phyloP scores from a whole-genome alignment of 2,113 vertebrate genomes.

The Campylomormyrus tamandua region DNA sequence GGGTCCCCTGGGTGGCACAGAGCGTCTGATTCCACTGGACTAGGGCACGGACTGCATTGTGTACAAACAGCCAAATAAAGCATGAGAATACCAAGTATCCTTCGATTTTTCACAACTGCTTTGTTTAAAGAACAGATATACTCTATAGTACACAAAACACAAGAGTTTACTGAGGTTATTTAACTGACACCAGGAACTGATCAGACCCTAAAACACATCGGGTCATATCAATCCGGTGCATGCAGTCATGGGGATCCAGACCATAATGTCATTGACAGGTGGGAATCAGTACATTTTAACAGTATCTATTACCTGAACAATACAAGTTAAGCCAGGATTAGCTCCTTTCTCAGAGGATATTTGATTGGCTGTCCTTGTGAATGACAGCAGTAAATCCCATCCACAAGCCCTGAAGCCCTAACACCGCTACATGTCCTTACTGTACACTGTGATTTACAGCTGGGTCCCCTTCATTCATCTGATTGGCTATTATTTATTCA shows the following conservation, averaged over 20 bases:
- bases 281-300: neutral
- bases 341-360: constrained; percentile 54
- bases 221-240: neutral
- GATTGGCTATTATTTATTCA: neutral
- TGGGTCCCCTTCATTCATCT: neutral
- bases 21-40: neutral
- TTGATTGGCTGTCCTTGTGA: neutral
- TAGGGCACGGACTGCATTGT: neutral
- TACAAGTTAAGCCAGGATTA: neutral
- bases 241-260: neutral
- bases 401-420: neutral
- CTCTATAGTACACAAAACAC: neutral
- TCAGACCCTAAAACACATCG: neutral
- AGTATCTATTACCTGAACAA: neutral
- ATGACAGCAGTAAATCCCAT: neutral
- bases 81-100: neutral
- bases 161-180: neutral
- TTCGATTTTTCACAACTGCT: neutral
- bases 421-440: neutral
- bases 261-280: neutral
- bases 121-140: neutral
- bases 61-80: neutral
- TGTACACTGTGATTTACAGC: neutral
- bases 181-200: neutral
- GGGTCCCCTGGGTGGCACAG: neutral